Percentiles rank a stretch among this genome's conserved stretches.
Evolutionary conservation across 1,140 invertebrate species (phyloP).

Genomic region (Zaprionus nigranus): DNA sequence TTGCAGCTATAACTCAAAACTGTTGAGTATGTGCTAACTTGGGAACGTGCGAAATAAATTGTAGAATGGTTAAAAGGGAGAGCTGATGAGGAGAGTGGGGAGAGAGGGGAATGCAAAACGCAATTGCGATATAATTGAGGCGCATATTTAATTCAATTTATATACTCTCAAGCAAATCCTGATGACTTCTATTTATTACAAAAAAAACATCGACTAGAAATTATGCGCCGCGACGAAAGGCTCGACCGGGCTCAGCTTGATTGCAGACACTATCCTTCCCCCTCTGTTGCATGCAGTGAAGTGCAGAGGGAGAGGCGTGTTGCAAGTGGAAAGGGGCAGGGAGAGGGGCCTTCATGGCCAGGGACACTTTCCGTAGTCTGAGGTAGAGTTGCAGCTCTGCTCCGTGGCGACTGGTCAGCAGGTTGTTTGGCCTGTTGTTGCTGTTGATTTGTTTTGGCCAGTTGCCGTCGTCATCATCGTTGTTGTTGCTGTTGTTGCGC

Average conservation of each 20-base stretch:
- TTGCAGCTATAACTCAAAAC: constrained; percentile 40
- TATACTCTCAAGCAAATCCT: constrained; percentile 12
- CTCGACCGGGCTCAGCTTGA: constrained; percentile 53
- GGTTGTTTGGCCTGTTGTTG: constrained; percentile 65
- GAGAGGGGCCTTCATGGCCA: constrained; percentile 12
- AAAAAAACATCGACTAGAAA: constrained; percentile 50
- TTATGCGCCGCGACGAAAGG: constrained; percentile 66
- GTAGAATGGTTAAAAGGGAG: neutral
- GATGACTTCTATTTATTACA: constrained; percentile 66
- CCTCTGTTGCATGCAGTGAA: too few relatives aligned
- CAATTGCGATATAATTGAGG: constrained; percentile 47
- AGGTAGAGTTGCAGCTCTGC: constrained; percentile 35
- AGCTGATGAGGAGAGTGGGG: neutral
- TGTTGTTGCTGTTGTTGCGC: constrained; percentile 50
- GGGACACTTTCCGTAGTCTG: constrained; percentile 62
- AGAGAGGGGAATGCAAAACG: constrained; percentile 8
- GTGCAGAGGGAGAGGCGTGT: too few relatives aligned
- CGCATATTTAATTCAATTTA: constrained; percentile 63
- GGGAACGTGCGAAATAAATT: constrained; percentile 49
- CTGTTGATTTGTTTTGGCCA: constrained; percentile 70
- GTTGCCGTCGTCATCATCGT: constrained; percentile 29
- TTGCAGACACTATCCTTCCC: constrained; percentile 53
- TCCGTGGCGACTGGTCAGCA: constrained; percentile 66
- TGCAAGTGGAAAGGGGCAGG: constrained; percentile 6
- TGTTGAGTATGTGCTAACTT: constrained; percentile 54